Evolutionary conservation across 2,113 vertebrate genomes (phyloP).

Genomic region (Neomonachus schauinslandi): DNA sequence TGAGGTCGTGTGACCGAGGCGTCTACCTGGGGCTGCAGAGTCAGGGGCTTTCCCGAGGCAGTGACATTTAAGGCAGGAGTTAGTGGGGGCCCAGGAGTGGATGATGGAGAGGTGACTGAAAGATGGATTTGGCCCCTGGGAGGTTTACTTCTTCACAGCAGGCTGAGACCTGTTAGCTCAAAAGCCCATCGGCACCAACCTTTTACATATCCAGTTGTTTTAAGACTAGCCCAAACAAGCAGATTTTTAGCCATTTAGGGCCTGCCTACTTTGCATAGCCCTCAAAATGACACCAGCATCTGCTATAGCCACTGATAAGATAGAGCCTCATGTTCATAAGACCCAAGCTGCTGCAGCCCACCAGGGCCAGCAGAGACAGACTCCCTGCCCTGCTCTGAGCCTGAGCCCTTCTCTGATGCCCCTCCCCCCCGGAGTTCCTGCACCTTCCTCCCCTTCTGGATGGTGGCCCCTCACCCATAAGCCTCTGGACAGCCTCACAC

Average conservation of each 20-base stretch:
- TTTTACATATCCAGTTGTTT: not conserved
- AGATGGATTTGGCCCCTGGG: not conserved
- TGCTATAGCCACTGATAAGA: not conserved
- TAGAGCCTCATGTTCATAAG: not conserved
- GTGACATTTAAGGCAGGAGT: not conserved
- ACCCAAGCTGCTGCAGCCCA: not conserved
- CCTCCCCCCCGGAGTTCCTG: not conserved
- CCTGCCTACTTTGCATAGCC: fast-evolving
- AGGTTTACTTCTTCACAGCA: not conserved
- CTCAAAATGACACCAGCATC: too few species aligned
- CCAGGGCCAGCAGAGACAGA: too few species aligned
- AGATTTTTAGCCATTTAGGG: not conserved
- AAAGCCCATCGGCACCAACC: not conserved
- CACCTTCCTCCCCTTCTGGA: not conserved
- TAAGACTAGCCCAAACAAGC: too few species aligned
- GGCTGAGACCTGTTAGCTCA: not conserved
- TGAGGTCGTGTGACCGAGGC: not conserved
- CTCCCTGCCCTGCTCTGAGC: not conserved
- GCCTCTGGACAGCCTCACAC: not conserved
- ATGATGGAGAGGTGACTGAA: not conserved
- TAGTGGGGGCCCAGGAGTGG: not conserved
- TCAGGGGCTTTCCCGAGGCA: not conserved
- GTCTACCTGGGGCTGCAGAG: not conserved
- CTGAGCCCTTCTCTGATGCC: too few species aligned
- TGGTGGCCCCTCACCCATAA: not conserved